Evolutionary conservation across 2,797 vertebrate genomes (phyloP), one percentile per base, ranked within the genome.

Genomic region (Hippopotamyrus pictus): DNA sequence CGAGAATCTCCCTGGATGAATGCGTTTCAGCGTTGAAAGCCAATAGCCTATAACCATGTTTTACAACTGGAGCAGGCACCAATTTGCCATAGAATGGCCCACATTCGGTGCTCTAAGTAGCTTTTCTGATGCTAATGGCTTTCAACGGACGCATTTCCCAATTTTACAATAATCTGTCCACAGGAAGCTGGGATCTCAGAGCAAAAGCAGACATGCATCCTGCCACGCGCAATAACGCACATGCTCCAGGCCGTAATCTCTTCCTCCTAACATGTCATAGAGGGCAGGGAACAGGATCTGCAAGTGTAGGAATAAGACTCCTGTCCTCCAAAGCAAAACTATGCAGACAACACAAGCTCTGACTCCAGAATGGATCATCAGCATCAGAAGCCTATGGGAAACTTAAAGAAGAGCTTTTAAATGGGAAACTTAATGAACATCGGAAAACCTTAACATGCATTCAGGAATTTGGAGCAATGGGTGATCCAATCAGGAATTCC

Each of bases 121-220:
- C 84, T 86, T 85, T 53, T 44, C 37, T 88, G 65, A 79, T 65
- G 29, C 54, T 85, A 73, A 86, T 73, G 57, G 83, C 46, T 82
- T 86, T 86, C 7, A 86, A 57, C 3, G 2, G 41, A 82, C 19
- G 7, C 17, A 89, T 86, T 89, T 89, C 88, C 88, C 19, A 73
- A 82, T 89, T 29, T 89, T 62, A 37, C 29, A n/a, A 8, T 50
- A 65, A 51, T 25, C 44, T 53, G 44, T 25, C 25, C 25, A 37
- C 82, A 73, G 83, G 82, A 89, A 53, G 14, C 19, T 85, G 54
- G 19, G 19, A 86, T 62, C 41, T 86, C 29, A 9, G 4, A 82
- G 76, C 37, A 82, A 82, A 82, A 86, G 53, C 17, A 65, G 44
- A 25, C 46, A 48, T 59, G 37, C 11, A n/a, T 73, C 59, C 25